A percentile compares a stretch with the other conserved stretches of the same genome.
Evolutionary conservation across 2,797 vertebrate genomes (phyloP).

Genomic region (Platalea minor): DNA sequence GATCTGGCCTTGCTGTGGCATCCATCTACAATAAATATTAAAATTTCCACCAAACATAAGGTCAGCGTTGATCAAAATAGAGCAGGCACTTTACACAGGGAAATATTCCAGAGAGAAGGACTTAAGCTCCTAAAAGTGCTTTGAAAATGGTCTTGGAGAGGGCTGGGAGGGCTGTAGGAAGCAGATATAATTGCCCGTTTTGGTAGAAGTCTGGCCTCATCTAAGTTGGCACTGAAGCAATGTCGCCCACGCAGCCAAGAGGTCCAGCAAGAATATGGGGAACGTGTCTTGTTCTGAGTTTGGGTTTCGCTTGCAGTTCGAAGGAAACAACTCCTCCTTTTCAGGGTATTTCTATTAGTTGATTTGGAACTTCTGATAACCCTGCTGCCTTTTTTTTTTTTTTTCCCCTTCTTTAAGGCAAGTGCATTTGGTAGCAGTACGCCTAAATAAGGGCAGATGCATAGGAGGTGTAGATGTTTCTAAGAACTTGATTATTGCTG

Average conservation of each 20-base stretch:
- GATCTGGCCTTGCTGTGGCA: background rate
- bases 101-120: background rate
- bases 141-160: background rate
- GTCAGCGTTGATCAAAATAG: background rate
- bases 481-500: background rate
- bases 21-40: background rate
- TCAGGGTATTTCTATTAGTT: background rate
- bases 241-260: rapidly evolving
- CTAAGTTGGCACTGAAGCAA: rapidly evolving
- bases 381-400: background rate
- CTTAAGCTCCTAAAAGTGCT: background rate
- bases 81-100: background rate
- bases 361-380: background rate
- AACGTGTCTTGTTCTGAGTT: rapidly evolving
- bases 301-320: background rate
- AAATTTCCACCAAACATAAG: background rate
- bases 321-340: background rate
- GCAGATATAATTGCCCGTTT: rapidly evolving
- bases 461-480: background rate
- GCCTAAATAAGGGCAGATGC: background rate
- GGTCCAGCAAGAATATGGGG: background rate
- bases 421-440: background rate
- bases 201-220: background rate
- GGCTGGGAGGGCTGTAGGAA: background rate
- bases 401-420: background rate